Percentiles rank a stretch among this genome's conserved stretches.
Conservation (phyloP, 1,140 invertebrate species). For the Drosophila seguyi region DNA sequence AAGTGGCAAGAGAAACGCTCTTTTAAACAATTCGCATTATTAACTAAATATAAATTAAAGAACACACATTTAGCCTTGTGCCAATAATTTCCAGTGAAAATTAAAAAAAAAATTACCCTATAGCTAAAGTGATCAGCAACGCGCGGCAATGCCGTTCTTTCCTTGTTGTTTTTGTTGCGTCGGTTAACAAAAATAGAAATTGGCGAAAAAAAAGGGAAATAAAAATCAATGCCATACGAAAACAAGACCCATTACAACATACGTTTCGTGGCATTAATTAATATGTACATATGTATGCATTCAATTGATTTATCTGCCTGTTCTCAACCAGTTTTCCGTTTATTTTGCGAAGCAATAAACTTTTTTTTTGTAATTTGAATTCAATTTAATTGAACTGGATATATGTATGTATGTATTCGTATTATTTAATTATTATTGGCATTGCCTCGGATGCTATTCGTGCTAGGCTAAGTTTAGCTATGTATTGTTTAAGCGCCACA, state of each 20-base stretch:
- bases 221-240: constrained; percentile 59
- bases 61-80: constrained; percentile 24
- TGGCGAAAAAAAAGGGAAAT: constrained; percentile 55
- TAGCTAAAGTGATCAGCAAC: constrained; percentile 16
- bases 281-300: constrained; percentile 17
- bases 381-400: constrained; percentile 41
- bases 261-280: constrained; percentile 46
- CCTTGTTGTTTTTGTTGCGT: constrained; percentile 12
- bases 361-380: constrained; percentile 53
- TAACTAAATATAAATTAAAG: constrained; percentile 25
- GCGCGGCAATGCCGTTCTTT: neutral
- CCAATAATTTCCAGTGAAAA: constrained; percentile 1
- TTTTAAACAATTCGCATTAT: constrained; percentile 26
- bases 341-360: constrained; percentile 50
- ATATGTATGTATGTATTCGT: constrained; percentile 42
- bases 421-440: constrained; percentile 53
- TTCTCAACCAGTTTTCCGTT: constrained; percentile 36
- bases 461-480: neutral
- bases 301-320: constrained; percentile 54
- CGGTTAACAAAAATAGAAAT: constrained; percentile 56
- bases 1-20: constrained; percentile 19
- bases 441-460: constrained; percentile 23
- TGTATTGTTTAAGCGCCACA: neutral
- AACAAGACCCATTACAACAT: constrained; percentile 45
- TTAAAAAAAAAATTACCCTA: neutral